Evolutionary conservation across 2,113 vertebrate species (phyloP).

Genomic region (Leiothrix lutea): DNA sequence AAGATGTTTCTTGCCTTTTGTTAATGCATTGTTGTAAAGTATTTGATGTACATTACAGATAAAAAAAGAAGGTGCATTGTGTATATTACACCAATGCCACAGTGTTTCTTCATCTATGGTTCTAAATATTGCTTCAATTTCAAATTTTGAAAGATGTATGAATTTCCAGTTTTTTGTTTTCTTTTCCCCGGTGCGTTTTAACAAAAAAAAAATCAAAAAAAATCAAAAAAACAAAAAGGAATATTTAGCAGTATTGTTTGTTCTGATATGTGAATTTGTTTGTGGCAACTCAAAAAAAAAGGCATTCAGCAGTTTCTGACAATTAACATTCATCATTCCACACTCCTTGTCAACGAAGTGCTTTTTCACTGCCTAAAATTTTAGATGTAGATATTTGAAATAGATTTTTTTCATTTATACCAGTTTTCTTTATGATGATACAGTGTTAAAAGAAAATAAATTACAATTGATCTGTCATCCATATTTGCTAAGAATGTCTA

Average conservation of each 20-base stretch:
- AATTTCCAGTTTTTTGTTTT: conserved; percentile 78
- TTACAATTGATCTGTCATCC: conserved; percentile 88
- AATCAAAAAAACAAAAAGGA: conserved; percentile 70
- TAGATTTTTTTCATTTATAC: conserved; percentile 86
- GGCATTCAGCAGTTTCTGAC: conserved; percentile 82
- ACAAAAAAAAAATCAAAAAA: conserved; percentile 69
- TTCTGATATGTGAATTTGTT: conserved; percentile 89
- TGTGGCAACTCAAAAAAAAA: conserved; percentile 82
- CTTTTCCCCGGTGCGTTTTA: conserved; percentile 80
- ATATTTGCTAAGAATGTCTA: conserved; percentile 87
- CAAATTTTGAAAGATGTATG: conserved; percentile 81
- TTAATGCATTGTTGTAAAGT: conserved; percentile 98
- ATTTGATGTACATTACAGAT: conserved; percentile 96
- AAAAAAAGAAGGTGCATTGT: conserved; percentile 83
- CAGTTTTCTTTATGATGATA: conserved; percentile 88
- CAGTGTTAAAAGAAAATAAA: conserved; percentile 88
- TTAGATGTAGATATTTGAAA: conserved; percentile 94
- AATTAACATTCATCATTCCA: conserved; percentile 84
- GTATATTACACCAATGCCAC: conserved; percentile 93
- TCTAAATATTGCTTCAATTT: conserved; percentile 85
- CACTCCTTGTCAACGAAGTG: conserved; percentile 88
- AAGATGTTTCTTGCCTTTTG: conserved; percentile 91
- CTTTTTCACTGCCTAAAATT: conserved; percentile 99
- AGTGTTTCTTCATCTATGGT: conserved; percentile 85
- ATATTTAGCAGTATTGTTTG: conserved; percentile 88